Percentiles rank a stretch among this genome's conserved stretches.
Conservation (phyloP, 1,140 invertebrate species). For the Araneus ventricosus region DNA sequence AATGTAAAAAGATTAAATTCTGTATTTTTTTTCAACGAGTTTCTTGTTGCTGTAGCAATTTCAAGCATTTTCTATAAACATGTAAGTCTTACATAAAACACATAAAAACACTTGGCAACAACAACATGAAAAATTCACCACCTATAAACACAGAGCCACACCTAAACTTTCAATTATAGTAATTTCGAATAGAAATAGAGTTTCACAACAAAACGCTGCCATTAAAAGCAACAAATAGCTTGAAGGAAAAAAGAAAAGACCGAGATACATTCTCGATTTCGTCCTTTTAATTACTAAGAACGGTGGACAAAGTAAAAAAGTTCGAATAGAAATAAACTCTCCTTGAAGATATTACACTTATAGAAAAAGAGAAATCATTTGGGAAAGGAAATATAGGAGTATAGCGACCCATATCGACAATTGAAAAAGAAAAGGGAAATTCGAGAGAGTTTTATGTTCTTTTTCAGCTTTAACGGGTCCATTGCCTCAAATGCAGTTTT, state of each 20-base stretch:
- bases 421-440: not conserved
- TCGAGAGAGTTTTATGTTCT: constrained; percentile 38
- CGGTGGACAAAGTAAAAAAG: not conserved
- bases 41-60: too few relatives aligned
- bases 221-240: not conserved
- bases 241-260: not conserved
- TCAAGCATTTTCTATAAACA: too few relatives aligned
- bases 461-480: constrained; percentile 52
- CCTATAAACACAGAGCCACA: not conserved
- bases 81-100: too few relatives aligned
- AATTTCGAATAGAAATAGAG: not conserved
- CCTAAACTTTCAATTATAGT: not conserved
- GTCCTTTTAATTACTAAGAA: not conserved
- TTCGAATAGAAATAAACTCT: not conserved
- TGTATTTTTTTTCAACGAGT: too few relatives aligned
- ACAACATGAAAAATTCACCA: not conserved
- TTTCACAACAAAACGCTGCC: not conserved
- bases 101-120: too few relatives aligned
- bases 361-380: not conserved
- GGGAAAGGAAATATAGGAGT: constrained; percentile 5
- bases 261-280: not conserved
- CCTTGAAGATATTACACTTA: not conserved
- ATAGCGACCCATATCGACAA: constrained; percentile 31
- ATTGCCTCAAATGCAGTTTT: constrained; percentile 31
- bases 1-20: too few relatives aligned